Conservation (phyloP, 1,140 invertebrate genomes). For the Oppia nitens region DNA sequence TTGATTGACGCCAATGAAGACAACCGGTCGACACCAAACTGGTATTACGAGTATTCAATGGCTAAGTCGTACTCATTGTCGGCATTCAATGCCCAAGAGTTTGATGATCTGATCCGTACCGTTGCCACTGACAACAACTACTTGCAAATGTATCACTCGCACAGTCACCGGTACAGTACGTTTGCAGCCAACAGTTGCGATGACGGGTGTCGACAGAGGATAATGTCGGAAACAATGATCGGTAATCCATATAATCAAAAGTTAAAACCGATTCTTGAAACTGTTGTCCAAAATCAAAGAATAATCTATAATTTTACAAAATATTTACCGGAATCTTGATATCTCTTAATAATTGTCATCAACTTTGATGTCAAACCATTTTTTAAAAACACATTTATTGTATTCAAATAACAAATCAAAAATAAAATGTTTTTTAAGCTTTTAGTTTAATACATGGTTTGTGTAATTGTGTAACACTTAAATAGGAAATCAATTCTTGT, state of each 20-base stretch:
- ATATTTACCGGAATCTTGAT: too few species aligned
- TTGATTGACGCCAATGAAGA: constrained; percentile 49
- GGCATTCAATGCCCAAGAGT: constrained; percentile 54
- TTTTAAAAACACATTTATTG: too few species aligned
- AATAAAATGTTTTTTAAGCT: too few species aligned
- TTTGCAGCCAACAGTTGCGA: not conserved
- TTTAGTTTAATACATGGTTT: too few species aligned
- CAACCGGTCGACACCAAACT: constrained; percentile 40
- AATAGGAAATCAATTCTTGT: too few species aligned
- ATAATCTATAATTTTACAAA: too few species aligned
- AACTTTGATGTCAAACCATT: too few species aligned
- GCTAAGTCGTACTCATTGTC: constrained; percentile 60
- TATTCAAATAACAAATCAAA: too few species aligned
- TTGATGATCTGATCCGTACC: constrained; percentile 65
- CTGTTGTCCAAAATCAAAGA: too few species aligned
- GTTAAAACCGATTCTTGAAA: not conserved
- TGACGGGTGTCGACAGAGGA: not conserved
- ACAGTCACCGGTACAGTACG: not conserved
- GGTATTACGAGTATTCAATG: constrained; percentile 71
- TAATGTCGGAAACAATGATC: not conserved
- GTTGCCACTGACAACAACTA: constrained; percentile 62
- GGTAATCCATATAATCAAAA: not conserved
- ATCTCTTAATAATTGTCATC: too few species aligned
- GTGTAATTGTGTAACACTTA: too few species aligned
- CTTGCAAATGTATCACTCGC: constrained; percentile 62